Evolutionary conservation across 2,797 vertebrate species (phyloP).

Genomic region (Salarias fasciatus): DNA sequence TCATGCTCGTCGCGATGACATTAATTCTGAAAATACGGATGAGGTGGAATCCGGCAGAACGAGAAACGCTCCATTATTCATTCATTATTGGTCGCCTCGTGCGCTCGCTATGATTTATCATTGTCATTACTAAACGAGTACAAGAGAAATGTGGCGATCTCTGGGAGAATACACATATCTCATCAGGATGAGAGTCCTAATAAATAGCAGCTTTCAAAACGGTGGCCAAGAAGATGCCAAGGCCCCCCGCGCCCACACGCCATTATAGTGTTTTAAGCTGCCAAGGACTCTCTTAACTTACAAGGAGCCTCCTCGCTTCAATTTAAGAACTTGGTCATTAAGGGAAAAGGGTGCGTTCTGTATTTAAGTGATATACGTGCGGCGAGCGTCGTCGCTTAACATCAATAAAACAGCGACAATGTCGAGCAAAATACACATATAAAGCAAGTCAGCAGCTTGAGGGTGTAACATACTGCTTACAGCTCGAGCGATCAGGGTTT

Average conservation of each 20-base stretch:
- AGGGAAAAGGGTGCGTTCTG: conserved; percentile 10
- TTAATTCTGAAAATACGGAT: conserved; percentile 52
- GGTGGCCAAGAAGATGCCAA: conserved; percentile 30
- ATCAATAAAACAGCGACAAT: not conserved
- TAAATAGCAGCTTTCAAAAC: conserved; percentile 53
- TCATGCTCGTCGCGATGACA: conserved; percentile 44
- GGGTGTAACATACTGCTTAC: no score
- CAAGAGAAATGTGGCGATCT: conserved; percentile 41
- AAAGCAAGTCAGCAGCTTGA: not conserved
- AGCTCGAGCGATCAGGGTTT: no score
- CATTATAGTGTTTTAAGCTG: conserved; percentile 40
- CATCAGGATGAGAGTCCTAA: conserved; percentile 54
- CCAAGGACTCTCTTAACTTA: conserved; percentile 38
- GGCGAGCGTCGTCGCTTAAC: not conserved
- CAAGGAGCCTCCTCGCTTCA: conserved; percentile 17
- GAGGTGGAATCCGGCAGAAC: conserved; percentile 51
- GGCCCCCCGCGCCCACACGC: conserved; percentile 27
- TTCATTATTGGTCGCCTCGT: conserved; percentile 56
- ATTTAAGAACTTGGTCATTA: conserved; percentile 27
- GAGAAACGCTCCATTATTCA: conserved; percentile 61
- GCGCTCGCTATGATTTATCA: conserved; percentile 64
- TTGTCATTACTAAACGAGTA: conserved; percentile 52
- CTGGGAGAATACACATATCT: conserved; percentile 45
- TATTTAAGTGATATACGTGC: conserved; percentile 3
- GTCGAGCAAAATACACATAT: not conserved